These are phyloP conservation scores for Drosophila prosaltans DNA, from an alignment of 1,140 invertebrate species.

Conservation along the genomic window DNA sequence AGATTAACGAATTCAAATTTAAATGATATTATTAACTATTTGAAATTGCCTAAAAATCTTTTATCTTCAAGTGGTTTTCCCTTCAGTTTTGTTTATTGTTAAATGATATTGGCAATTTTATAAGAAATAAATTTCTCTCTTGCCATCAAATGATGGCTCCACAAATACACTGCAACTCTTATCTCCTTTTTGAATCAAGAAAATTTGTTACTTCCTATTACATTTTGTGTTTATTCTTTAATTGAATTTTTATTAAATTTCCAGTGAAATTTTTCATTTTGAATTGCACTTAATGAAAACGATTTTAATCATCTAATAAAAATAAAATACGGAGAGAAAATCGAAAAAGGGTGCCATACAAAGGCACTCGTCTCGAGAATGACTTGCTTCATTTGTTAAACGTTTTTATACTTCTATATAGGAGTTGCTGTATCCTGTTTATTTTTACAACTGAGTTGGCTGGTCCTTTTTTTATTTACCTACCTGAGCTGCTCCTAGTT, in stretches of 20 bases:
- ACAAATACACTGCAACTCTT: neutral
- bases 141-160: no score
- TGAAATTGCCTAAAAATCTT: no score
- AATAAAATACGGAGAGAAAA: neutral
- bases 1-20: no score
- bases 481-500: constrained; percentile 5
- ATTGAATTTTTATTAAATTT: constrained; percentile 63
- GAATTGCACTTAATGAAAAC: constrained; percentile 36
- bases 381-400: constrained; percentile 8
- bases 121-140: no score
- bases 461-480: neutral
- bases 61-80: no score
- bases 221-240: constrained; percentile 7
- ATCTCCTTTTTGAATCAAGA: neutral
- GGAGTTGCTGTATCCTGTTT: neutral
- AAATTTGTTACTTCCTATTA: constrained; percentile 4
- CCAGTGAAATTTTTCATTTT: constrained; percentile 61
- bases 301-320: constrained; percentile 54
- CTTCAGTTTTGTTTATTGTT: no score
- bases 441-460: constrained; percentile 7
- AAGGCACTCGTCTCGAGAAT: neutral
- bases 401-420: neutral
- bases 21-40: no score
- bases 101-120: no score
- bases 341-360: constrained; percentile 5